Base-by-base conservation (phyloP, 2,888 invertebrate genomes). In the Andrena fulva region DNA sequence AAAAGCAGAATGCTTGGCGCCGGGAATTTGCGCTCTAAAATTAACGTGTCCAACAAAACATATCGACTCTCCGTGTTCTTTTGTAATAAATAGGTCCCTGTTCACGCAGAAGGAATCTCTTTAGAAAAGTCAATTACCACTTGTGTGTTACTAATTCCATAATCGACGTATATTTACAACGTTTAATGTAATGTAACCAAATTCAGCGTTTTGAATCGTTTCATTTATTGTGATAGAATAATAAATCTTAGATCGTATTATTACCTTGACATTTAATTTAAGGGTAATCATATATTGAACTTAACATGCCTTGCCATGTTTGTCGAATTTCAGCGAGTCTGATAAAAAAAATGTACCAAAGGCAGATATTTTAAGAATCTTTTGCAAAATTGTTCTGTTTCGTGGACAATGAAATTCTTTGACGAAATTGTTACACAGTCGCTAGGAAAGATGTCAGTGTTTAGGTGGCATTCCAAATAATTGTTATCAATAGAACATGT, bases 111-210 rank as follows among this genome's bases (percentile, higher is more conserved):
- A 33, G 54, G 12, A 24, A 33, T 12, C 62, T 52, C 5, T 4
- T 72, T 63, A 63, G 52, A 72, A 52, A 48, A 27, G 71, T 72
- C 71, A 72, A 72, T 72, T 72, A 63, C 16, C 10, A 29, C 31
- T 24, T 35, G 50, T 33, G 24, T 52, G 42, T 42, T 63, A 20
- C 63, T 63, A 31, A 16, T 66, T 31, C 50, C 42, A 35, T 29
- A 35, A 29, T 73, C 42, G 20, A 56, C 7, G 12, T 24, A 50
- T 29, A 48, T 7, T 16, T 29, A 50, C 29, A 35, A 8, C 35
- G 29, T 24, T 33, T 20, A 20, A 63, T 35, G 16, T 35, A 35
- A 35, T 24, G 12, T 31, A n/a, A 31, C 27, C 2, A 60, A n/a
- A 31, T 31, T 31, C 29, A 35, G 4, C n/a, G 20, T 63, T 63